Base-by-base conservation (phyloP, 2,797 vertebrate genomes). In the Malacoraja senta region DNA sequence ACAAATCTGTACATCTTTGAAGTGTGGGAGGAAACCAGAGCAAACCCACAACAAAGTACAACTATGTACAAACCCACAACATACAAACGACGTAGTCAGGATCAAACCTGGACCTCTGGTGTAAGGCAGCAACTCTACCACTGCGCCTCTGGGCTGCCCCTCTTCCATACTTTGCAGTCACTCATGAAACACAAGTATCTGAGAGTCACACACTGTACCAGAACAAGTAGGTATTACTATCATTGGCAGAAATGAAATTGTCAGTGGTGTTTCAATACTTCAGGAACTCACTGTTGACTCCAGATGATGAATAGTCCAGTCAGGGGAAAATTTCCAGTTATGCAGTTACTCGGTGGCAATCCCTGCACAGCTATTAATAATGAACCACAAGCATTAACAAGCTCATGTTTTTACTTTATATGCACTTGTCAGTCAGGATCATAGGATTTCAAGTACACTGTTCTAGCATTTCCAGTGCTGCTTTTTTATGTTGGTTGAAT, bases 201-300 rank as follows among this genome's bases (percentile, higher is more conserved):
- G 32, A 65, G 84, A 88, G 84, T 88, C 84, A 68, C 8, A 35
- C n/a, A 7, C n/a, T 63, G 17, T 88, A 88, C 63, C 63, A 8
- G 32, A 86, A 61, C 83, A 86, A 86, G 83, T 63, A 86, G 63
- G 83, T 58, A 86, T 32, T 86, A 58, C 58, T 86, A 86, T 86
- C 58, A 7, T 86, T 65, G 83, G 83, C 83, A 86, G 58, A 58
- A 65, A 63, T 65, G 29, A 63, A 29, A 19, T 86, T 32, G 1
- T 65, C 29, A 65, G n/a, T 65, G 63, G 63, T 65, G 17, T 29
- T 19, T 86, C 29, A 65, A n/a, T 86, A 65, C 63, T 86, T 65
- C 58, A 8, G 53, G 44, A 83, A 32, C 6, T 65, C 7, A 32
- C 17, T 35, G n/a, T 61, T 63, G 17, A n/a, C 84, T 88, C 61